Conservation (phyloP, 2,888 invertebrate species). For the Pogonocherus hispidulus region DNA sequence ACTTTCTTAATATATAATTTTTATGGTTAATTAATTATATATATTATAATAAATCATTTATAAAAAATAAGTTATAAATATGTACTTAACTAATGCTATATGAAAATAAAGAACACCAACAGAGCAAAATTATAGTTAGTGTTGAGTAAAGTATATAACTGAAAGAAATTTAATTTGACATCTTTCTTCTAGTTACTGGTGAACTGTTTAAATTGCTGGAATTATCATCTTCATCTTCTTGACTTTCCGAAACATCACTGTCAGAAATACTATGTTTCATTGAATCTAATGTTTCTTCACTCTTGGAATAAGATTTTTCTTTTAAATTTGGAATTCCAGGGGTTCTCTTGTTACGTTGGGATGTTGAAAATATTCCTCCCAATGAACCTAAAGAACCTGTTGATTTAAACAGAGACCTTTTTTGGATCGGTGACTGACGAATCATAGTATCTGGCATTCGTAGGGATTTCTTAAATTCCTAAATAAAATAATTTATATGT, state of each 20-base stretch:
- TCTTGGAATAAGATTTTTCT: constrained; percentile 53
- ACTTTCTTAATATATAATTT: no score
- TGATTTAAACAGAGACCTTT: constrained; percentile 57
- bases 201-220: constrained; percentile 50
- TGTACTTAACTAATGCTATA: no score
- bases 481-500: constrained; percentile 44
- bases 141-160: no score
- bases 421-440: constrained; percentile 48
- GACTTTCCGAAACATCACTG: constrained; percentile 41
- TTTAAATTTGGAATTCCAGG: constrained; percentile 50
- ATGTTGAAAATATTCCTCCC: constrained; percentile 60
- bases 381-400: constrained; percentile 63
- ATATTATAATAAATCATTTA: no score
- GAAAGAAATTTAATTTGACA: background rate
- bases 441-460: constrained; percentile 71
- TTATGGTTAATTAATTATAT: no score
- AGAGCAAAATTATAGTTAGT: no score
- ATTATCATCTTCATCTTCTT: constrained; percentile 46
- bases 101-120: no score
- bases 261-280: constrained; percentile 54
- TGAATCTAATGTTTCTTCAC: constrained; percentile 63
- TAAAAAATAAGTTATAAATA: no score
- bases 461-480: constrained; percentile 78
- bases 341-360: constrained; percentile 49
- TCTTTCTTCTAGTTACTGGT: constrained; percentile 30